Base-by-base conservation (phyloP, 1,140 invertebrate genomes). In the Drosophila kanapiae region DNA sequence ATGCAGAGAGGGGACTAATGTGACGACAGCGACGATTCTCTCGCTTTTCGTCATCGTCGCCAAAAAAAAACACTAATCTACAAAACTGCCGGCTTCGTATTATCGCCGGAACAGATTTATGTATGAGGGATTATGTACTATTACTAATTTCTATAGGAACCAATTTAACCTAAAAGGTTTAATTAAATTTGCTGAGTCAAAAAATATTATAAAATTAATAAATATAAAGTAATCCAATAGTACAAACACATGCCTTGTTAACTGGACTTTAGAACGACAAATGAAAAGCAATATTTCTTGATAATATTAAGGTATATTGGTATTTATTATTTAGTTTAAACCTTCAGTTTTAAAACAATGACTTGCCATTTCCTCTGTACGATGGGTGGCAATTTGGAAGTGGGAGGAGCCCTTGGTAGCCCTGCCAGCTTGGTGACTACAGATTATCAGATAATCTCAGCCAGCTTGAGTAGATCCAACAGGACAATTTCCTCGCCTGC, bases 381-480 rank as follows among this genome's bases (percentile, higher is more conserved):
- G 23, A 23, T 23, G 23, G 23, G 1, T 23, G 23, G 23, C 23
- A 23, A 23, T 23, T 23, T 23, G 23, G 23, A n/a, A n/a, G n/a
- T n/a, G n/a, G n/a, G n/a, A n/a, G n/a, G n/a, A n/a, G n/a, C n/a
- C n/a, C n/a, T n/a, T n/a, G n/a, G n/a, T n/a, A n/a, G n/a, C n/a
- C n/a, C n/a, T n/a, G n/a, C n/a, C 3, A 23, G 23, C 23, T 23
- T 23, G 23, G 23, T 23, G 3, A 23, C 1, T 23, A 23, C 23
- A 23, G 14, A 4, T 31, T 14, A 37, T 49, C 56, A 88, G 49
- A 83, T 71, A 63, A 75, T 45, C 16, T 80, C 63, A 6, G 68
- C 58, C 13, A 71, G 47, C 49, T 58, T 71, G 6, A 80, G 69
- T 23, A 80, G 64, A 38, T 88, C 84, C 27, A 88, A 16, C 10